Percentiles rank a stretch among this genome's conserved stretches.
phyloP scores from a whole-genome alignment of 92 coral and sea anemone species.

The Siderastrea siderea region DNA sequence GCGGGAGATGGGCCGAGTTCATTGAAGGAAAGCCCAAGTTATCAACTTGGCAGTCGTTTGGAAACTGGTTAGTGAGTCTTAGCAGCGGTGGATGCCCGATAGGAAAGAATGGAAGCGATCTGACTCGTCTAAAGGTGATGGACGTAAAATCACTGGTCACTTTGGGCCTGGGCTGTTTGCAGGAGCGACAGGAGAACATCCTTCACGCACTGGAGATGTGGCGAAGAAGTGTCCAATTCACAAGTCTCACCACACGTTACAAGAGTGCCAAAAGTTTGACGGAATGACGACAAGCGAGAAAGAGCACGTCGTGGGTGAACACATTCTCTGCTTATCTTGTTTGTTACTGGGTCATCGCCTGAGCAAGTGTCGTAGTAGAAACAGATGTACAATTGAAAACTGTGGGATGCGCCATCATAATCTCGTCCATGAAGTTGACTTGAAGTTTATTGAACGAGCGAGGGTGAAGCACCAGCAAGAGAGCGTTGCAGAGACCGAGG shows the following conservation, averaged over 20 bases:
- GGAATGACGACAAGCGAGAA: slow-evolving; percentile 22
- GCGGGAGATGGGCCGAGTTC: background rate
- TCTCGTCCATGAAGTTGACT: slow-evolving; percentile 38
- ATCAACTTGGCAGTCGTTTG: slow-evolving; percentile 20
- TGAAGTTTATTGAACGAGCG: slow-evolving; percentile 15
- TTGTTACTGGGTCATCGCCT: background rate
- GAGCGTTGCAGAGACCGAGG: background rate
- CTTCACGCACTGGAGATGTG: background rate
- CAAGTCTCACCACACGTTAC: background rate
- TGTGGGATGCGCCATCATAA: slow-evolving; percentile 28
- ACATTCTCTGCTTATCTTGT: slow-evolving; percentile 3
- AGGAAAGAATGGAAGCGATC: too few species aligned
- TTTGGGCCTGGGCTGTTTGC: background rate
- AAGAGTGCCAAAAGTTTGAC: slow-evolving; percentile 13
- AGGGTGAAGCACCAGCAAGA: slow-evolving; percentile 13
- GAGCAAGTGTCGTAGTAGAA: slow-evolving; percentile 5
- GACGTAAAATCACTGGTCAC: background rate
- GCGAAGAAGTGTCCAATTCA: slow-evolving; percentile 1
- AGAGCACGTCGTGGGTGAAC: slow-evolving; percentile 7
- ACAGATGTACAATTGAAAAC: background rate
- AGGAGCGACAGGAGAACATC: background rate
- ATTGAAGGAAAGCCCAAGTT: slow-evolving; percentile 31
- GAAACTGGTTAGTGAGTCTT: slow-evolving; percentile 1
- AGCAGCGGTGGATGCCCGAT: background rate
- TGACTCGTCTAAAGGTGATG: too few species aligned